Evolutionary conservation across 2,888 invertebrate species (phyloP).

Genomic region (Cordilura impudica): DNA sequence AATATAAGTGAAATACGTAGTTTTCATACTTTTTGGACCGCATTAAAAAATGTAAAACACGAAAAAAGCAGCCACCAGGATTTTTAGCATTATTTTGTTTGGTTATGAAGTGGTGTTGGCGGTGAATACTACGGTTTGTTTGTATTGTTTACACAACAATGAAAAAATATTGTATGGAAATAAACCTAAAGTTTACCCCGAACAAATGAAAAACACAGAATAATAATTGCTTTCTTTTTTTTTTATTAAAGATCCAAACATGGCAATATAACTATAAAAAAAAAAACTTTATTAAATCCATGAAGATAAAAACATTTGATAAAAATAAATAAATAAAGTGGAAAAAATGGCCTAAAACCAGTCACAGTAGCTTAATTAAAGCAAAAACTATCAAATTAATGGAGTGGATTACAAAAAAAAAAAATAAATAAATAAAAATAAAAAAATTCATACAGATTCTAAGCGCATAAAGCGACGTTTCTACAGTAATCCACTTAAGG

Average conservation of each 20-base stretch:
- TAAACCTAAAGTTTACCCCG: not conserved
- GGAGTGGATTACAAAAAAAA: too few relatives aligned
- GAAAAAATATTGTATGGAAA: slow-evolving; percentile 3
- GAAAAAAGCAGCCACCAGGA: slow-evolving; percentile 35
- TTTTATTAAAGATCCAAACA: slow-evolving; percentile 5
- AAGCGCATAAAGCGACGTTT: too few relatives aligned
- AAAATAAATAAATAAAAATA: too few relatives aligned
- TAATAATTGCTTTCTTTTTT: slow-evolving; percentile 39
- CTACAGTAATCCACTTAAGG: too few relatives aligned
- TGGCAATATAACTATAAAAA: slow-evolving; percentile 1
- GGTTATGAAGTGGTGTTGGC: not conserved
- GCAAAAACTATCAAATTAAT: too few relatives aligned
- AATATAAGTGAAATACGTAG: not conserved
- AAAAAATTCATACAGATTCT: too few relatives aligned
- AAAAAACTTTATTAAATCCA: slow-evolving; percentile 52
- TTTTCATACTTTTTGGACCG: slow-evolving; percentile 1
- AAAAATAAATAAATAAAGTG: too few relatives aligned
- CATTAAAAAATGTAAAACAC: slow-evolving; percentile 21
- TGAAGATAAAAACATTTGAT: too few relatives aligned
- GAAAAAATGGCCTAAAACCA: too few relatives aligned
- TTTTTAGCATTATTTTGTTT: slow-evolving; percentile 31
- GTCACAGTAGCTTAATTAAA: too few relatives aligned
- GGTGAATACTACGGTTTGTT: not conserved
- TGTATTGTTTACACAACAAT: slow-evolving; percentile 13
- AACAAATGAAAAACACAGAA: slow-evolving; percentile 10